A percentile compares a stretch with the other conserved stretches of the same genome.
Conservation (phyloP, 2,797 vertebrate species). For the Rhadinocentrus ornatus region DNA sequence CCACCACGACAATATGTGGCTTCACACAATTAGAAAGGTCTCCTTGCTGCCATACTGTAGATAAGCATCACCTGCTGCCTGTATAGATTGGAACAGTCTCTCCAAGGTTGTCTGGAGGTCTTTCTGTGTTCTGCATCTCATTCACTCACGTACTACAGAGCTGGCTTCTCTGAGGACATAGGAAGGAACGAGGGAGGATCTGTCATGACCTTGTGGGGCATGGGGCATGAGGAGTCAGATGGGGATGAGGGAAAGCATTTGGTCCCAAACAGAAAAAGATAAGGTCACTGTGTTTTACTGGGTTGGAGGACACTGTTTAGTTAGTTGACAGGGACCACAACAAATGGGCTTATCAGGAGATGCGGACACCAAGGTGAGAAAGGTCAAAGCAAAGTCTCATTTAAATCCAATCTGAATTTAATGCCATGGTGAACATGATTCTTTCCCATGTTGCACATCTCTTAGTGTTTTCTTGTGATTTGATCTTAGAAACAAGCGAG, state of each 20-base stretch:
- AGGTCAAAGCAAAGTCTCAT: constrained; percentile 57
- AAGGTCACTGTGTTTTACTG: constrained; percentile 58
- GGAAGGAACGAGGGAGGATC: constrained; percentile 42
- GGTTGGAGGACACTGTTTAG: constrained; percentile 41
- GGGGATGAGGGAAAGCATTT: constrained; percentile 27
- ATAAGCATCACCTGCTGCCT: constrained; percentile 79
- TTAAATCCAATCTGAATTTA: constrained; percentile 69
- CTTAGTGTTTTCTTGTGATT: constrained; percentile 41
- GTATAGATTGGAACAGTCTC: constrained; percentile 75
- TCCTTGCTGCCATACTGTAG: constrained; percentile 69
- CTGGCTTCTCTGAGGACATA: constrained; percentile 54
- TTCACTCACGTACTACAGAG: constrained; percentile 51
- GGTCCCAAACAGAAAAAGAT: constrained; percentile 40
- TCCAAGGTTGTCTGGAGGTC: constrained; percentile 85
- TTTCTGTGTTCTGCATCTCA: constrained; percentile 61
- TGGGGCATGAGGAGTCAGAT: constrained; percentile 48
- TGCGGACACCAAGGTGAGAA: constrained; percentile 62
- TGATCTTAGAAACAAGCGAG: constrained; percentile 42
- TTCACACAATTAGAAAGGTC: constrained; percentile 77
- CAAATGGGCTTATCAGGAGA: constrained; percentile 62
- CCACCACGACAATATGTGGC: constrained; percentile 77
- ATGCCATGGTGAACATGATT: constrained; percentile 51
- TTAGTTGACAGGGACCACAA: constrained; percentile 50
- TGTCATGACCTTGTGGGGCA: constrained; percentile 64
- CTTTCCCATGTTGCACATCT: constrained; percentile 43